phyloP scores from a whole-genome alignment of 2,113 vertebrate genomes.

The Upupa epops region DNA sequence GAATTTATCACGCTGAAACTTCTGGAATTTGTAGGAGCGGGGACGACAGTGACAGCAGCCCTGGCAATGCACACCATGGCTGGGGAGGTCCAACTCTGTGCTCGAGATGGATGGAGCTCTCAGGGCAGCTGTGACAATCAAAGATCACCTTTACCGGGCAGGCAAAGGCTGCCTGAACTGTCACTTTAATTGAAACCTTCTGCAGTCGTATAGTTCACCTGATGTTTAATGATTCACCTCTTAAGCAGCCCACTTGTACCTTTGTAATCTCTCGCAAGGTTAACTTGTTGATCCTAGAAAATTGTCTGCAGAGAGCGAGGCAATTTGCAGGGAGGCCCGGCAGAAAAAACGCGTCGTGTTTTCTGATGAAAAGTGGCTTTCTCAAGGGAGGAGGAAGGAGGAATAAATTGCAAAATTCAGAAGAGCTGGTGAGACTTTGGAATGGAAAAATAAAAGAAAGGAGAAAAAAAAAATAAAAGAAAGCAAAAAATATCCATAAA shows the following conservation, averaged over 20 bases:
- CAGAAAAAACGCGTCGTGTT: background rate
- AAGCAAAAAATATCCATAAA: conserved; percentile 8
- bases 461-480: background rate
- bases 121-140: background rate
- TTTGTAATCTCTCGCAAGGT: conserved; percentile 62
- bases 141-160: background rate
- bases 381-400: background rate
- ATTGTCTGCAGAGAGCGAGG: conserved; percentile 6
- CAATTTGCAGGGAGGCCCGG: background rate
- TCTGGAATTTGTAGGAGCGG: background rate
- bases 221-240: conserved; percentile 68
- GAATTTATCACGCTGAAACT: background rate
- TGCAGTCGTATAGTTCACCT: conserved; percentile 36
- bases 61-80: background rate
- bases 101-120: background rate
- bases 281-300: conserved; percentile 67
- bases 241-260: conserved; percentile 59
- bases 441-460: conserved; percentile 25
- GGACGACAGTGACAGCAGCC: background rate
- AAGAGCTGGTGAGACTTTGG: background rate
- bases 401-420: conserved; percentile 8
- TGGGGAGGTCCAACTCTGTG: background rate
- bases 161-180: conserved; percentile 15
- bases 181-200: conserved; percentile 64
- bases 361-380: conserved; percentile 14